Percentiles rank a stretch among this genome's conserved stretches.
Conservation (phyloP, 2,888 invertebrate species). For the Nebria brevicollis region DNA sequence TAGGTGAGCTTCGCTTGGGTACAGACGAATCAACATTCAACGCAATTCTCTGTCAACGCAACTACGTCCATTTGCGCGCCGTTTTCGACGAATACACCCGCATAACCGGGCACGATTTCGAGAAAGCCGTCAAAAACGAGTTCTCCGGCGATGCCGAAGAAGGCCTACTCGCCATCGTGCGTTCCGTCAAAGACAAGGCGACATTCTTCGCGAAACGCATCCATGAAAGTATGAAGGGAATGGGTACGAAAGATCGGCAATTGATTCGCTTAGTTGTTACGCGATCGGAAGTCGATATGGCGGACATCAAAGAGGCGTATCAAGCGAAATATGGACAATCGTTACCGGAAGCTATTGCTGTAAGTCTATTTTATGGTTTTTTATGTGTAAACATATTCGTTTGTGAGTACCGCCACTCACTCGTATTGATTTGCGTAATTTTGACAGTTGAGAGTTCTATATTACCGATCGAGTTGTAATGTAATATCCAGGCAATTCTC, state of each 20-base stretch:
- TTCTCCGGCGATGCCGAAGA: slow-evolving; percentile 86
- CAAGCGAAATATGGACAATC: slow-evolving; percentile 78
- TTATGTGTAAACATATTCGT: too few relatives aligned
- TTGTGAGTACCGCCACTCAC: too few relatives aligned
- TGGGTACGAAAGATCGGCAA: slow-evolving; percentile 88
- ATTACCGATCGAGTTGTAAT: too few relatives aligned
- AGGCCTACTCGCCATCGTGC: slow-evolving; percentile 83
- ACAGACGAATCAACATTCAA: slow-evolving; percentile 91
- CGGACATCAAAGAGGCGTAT: slow-evolving; percentile 84
- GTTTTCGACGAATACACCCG: slow-evolving; percentile 74
- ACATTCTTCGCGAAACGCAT: slow-evolving; percentile 88
- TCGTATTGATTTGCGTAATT: too few relatives aligned
- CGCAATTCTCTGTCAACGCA: slow-evolving; percentile 82
- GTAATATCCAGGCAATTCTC: too few relatives aligned
- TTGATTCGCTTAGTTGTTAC: slow-evolving; percentile 87
- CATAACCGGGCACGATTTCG: slow-evolving; percentile 81
- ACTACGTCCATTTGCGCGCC: slow-evolving; percentile 71
- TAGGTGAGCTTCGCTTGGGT: slow-evolving; percentile 72
- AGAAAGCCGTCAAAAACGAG: slow-evolving; percentile 82
- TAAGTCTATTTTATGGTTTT: slow-evolving; percentile 59
- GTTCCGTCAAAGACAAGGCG: slow-evolving; percentile 81
- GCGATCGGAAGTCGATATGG: slow-evolving; percentile 85
- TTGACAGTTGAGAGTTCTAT: too few relatives aligned
- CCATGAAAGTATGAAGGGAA: slow-evolving; percentile 88
- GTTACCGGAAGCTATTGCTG: slow-evolving; percentile 83